Conservation (phyloP, 2,888 invertebrate species). For the Tridacna gigas region DNA sequence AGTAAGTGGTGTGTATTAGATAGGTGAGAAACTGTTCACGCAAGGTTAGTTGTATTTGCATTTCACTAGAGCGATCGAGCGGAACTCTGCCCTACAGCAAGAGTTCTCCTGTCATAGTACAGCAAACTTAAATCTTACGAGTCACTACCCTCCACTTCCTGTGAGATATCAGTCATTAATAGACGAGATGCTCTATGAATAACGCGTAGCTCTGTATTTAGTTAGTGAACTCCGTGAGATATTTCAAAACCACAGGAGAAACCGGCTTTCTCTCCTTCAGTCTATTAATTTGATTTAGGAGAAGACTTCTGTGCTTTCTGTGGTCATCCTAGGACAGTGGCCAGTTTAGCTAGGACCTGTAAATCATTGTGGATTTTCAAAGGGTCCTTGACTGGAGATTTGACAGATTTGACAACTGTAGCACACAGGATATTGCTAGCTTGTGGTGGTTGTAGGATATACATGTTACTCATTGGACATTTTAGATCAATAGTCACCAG, state of each 20-base stretch:
- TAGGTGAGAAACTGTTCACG: constrained; percentile 26
- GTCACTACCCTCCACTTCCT: constrained; percentile 26
- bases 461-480: not conserved
- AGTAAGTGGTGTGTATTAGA: constrained; percentile 15
- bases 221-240: not conserved
- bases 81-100: constrained; percentile 55
- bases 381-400: not conserved
- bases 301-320: not conserved
- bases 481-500: not conserved
- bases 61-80: constrained; percentile 55
- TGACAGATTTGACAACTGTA: constrained; percentile 3
- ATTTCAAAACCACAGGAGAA: not conserved
- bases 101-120: constrained; percentile 44
- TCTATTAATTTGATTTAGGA: not conserved
- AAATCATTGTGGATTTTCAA: too few species aligned
- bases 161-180: constrained; percentile 28
- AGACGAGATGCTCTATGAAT: constrained; percentile 29
- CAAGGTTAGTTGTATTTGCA: constrained; percentile 52
- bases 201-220: not conserved
- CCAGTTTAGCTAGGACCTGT: not conserved
- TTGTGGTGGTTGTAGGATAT: not conserved
- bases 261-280: constrained; percentile 1
- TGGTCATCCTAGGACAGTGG: constrained; percentile 6
- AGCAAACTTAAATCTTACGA: constrained; percentile 31
- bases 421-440: not conserved